Base-by-base conservation (phyloP, 2,797 vertebrate genomes). In the Manis pentadactyla region DNA sequence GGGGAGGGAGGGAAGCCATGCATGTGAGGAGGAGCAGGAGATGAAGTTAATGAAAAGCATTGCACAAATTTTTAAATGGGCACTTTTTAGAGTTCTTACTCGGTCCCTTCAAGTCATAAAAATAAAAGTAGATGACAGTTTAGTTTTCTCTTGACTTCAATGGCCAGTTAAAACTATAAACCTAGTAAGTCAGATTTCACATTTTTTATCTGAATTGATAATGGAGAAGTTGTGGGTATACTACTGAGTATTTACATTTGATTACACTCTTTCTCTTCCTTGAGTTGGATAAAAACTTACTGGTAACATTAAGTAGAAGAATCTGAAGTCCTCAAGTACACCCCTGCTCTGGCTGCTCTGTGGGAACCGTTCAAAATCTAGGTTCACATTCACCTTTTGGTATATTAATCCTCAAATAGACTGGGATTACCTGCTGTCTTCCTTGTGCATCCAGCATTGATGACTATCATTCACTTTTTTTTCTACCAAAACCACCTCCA, bases 391-490 rank as follows among this genome's bases (percentile, higher is more conserved):
- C 23, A 61, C 17, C n/a, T 51, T 92, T 95, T 78, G 79, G 55
- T 51, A 68, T 23, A 55, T 37, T 61, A 18, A 77, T 6, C 7
- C 81, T 29, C 39, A 39, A 46, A n/a, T 42, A 27, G 12, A 82
- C 55, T 1, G 2, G 4, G 31, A 68, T 7, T 66, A 98, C 84
- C 95, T 98, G 95, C 89, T 97, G 17, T 87, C 95, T 18, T 97
- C 87, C 71, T 89, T 96, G 91, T 98, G 75, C 29, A 96, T 89
- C 97, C 78, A 79, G 4, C 2, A 74, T 51, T 98, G 97, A 87
- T 91, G 90, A 93, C 87, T 88, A 6, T 93, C 81, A 4, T 39
- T 90, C 7, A 31, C 75, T 66, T 95, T 97, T 87, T 92, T 97
- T 71, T 94, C 89, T 68, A 97, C 71, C 93, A 95, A 92, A 25